Base-by-base conservation (phyloP, 2,797 vertebrate genomes). In the Pelodytes ibericus region DNA sequence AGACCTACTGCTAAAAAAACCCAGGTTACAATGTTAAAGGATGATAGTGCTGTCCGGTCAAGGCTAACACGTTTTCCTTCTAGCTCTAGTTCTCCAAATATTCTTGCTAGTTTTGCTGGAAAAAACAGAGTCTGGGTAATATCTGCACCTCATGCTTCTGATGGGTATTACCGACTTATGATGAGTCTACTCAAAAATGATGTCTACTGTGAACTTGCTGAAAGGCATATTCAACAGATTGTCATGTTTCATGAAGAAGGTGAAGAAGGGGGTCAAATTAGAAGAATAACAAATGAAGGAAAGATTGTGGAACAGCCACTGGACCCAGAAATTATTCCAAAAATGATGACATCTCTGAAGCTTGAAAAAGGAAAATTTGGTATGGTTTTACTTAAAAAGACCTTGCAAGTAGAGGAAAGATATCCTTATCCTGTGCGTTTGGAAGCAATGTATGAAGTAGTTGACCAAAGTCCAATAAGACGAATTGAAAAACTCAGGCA, bases 101-200 rank as follows among this genome's bases (percentile, higher is more conserved):
- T 99, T 64, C 87, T 99, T 63, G 96, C 97, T 47, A 94, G 92
- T 41, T 98, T 99, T 68, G 96, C 96, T 0, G 98, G 98, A 13
- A 98, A 96, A 86, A 97, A 95, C 82, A 90, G 98, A 0, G 91
- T 99, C 24, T 93, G 97, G 88, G 92, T 99, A 57, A 98, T 99
- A 85, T 95, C 96, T 0, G 95, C 96, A 1, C 98, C 98, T 0
- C 95, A 97, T 1, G 94, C 96, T 0, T 96, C 96, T 0, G 97
- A 99, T 27, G 96, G 96, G 24, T 99, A 99, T 86, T 99, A 96
- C 84, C 91, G 98, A 4, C 89, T 99, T 20, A 99, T 99, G 98
- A 96, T 98, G 95, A 96, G 95, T 63, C 91, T 99, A 0, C 90
- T 99, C 64, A 98, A 97, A 81, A 87, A 93, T 0, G 96, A 99